Conservation (phyloP, 23 tunicate genomes). For the Aplidium turbinatum region DNA sequence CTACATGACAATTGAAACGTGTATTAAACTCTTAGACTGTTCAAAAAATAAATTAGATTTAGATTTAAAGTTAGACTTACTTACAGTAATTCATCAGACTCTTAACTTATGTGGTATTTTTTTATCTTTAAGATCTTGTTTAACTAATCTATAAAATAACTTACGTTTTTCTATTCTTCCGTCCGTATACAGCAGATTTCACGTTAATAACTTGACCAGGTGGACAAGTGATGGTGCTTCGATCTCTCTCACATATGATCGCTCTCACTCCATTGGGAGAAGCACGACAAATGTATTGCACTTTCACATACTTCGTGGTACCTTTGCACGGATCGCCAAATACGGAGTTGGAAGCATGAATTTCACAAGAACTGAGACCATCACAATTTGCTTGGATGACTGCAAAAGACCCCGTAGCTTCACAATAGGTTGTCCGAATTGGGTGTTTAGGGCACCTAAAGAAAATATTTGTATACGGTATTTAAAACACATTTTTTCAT, state of each 20-base stretch:
- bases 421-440: neutral
- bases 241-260: slow-evolving; percentile 12
- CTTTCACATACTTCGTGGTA: slow-evolving; percentile 7
- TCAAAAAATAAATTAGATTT: too few relatives aligned
- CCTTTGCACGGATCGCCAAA: slow-evolving; percentile 32
- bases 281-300: slow-evolving; percentile 8
- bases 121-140: too few relatives aligned
- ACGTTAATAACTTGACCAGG: neutral
- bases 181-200: slow-evolving; percentile 25
- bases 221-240: neutral
- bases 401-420: slow-evolving; percentile 5
- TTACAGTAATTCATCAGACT: too few relatives aligned
- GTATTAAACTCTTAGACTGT: too few relatives aligned
- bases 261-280: too few relatives aligned
- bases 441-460: slow-evolving; percentile 11
- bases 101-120: too few relatives aligned
- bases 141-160: too few relatives aligned
- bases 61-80: too few relatives aligned
- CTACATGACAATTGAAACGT: too few relatives aligned
- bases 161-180: neutral
- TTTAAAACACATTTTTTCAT: too few relatives aligned
- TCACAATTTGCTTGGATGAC: neutral
- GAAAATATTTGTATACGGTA: too few relatives aligned
- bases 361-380: neutral
- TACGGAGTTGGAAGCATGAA: slow-evolving; percentile 4